Base-by-base conservation (phyloP, 30 jellyfish, hydroid and myxozoan genomes). In the Phacellophora camtschatica region DNA sequence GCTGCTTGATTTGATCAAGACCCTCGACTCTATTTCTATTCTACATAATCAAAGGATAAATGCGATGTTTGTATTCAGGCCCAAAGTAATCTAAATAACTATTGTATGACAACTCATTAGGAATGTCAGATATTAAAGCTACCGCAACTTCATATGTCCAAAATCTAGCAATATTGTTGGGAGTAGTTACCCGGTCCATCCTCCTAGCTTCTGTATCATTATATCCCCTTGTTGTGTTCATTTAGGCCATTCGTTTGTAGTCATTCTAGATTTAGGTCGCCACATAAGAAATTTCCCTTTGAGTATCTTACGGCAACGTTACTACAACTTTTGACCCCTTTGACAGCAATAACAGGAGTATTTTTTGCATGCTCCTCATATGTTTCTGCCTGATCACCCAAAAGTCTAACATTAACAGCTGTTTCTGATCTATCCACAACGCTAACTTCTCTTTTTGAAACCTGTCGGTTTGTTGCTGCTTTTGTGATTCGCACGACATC, bases 71-170 rank as follows among this genome's bases (percentile, higher is more conserved):
- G 74, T 87, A 94, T 43, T 94, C 99, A 7, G 99, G 99, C 9
- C 99, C 99, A 64, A 86, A 94, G 41, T 94, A 94, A 57, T 94
- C 99, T 49, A 86, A 94, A 78, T 94, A 94, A 64, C 88, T 97
- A 77, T 86, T 94, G 87, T 94, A 94, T 8, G 99, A 97, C 75
- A 90, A 49, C 71, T 90, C 98, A 74, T 91, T 91, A 7, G 98
- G 98, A 22, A 94, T 86, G 29, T 86, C 97, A 55, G 59, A 77
- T 11, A 76, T 96, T 36, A 94, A 66, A 4, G 96, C 96, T 23
- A 94, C 99, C 10, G 99, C 75, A 9, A 97, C 88, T 59, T 94
- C 99, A 62, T 86, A 86, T 19, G 99, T 87, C 99, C 99, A 94
- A 68, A 97, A 94, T 8, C 99, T 82, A 4, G 99, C 97, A 12